Base-by-base conservation (phyloP, 1,140 invertebrate genomes). In the Doryteuthis pealeii region DNA sequence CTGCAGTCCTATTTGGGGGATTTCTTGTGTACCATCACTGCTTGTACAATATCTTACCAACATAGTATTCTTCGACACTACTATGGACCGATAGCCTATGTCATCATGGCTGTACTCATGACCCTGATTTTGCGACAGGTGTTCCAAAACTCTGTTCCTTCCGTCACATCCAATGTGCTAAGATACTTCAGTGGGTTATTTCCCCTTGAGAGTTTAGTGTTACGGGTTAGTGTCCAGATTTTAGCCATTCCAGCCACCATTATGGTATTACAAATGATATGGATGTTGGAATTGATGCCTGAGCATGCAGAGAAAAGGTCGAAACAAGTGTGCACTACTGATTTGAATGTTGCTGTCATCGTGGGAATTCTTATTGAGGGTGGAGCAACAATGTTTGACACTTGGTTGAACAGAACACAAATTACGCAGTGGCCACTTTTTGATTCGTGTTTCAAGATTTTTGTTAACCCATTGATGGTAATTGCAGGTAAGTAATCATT, bases 31-130 rank as follows among this genome's bases (percentile, higher is more conserved):
- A 62, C 54, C 10, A 62, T 62, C 26, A 62, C 54, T 0, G 18
- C 54, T 6, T 62, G 54, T 62, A 62, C 54, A 22, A 62, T 62
- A n/a, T 62, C 54, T 8, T 62, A n/a, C 26, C 54, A 62, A 62
- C 54, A 62, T 22, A 28, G 54, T n/a, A 62, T 62, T 14, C 54
- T 62, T n/a, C 54, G 54, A 28, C 26, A n/a, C 54, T 62, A 62
- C 18, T 62, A 62, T 62, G 54, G 54, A 22, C 18, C 2, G 5
- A 8, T 28, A 8, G 26, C 54, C 54, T 62, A 62, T 22, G 54
- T 62, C 54, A 22, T 62, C 54, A 62, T 22, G 10, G 18, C 54
- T 5, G 54, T 22, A 15, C 26, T 62, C 54, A 62, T 62, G 54
- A 28, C 54, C 26, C 26, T 62, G 10, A 8, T 62, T 28, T 22